These are phyloP conservation scores for Poicephalus meyeri DNA, from an alignment of 2,113 vertebrate genomes.

Conservation along the genomic window DNA sequence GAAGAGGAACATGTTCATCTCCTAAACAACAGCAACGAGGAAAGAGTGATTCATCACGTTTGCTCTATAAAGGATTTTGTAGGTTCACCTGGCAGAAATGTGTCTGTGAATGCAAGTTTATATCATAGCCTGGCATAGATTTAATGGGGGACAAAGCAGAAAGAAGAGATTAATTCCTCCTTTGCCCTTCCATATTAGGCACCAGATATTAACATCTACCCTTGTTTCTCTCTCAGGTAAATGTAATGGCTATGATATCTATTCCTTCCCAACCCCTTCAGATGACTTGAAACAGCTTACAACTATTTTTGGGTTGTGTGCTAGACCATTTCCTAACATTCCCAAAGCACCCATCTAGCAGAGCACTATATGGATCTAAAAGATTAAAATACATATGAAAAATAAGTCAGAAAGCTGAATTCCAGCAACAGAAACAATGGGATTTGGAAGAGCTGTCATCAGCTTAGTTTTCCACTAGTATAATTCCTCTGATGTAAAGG, in stretches of 20 bases:
- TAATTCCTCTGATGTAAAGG: background rate
- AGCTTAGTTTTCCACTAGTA: background rate
- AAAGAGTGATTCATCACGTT: background rate
- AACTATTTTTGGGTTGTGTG: background rate
- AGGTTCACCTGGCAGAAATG: background rate
- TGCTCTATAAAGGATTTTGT: background rate
- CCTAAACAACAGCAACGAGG: background rate
- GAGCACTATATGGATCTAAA: background rate
- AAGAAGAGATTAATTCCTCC: background rate
- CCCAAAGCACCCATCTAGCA: background rate
- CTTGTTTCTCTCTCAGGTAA: background rate
- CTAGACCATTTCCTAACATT: background rate
- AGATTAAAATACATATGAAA: background rate
- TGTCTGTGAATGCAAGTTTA: background rate
- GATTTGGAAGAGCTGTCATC: background rate
- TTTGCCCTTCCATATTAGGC: background rate
- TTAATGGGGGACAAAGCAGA: background rate
- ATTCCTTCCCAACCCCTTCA: background rate
- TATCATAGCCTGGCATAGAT: background rate
- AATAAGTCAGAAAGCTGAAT: background rate
- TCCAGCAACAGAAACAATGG: background rate
- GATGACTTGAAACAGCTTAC: background rate
- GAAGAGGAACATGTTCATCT: background rate
- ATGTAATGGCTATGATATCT: background rate
- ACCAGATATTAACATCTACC: background rate